phyloP scores from a whole-genome alignment of 2,113 vertebrate genomes.

The Ophiodon elongatus region DNA sequence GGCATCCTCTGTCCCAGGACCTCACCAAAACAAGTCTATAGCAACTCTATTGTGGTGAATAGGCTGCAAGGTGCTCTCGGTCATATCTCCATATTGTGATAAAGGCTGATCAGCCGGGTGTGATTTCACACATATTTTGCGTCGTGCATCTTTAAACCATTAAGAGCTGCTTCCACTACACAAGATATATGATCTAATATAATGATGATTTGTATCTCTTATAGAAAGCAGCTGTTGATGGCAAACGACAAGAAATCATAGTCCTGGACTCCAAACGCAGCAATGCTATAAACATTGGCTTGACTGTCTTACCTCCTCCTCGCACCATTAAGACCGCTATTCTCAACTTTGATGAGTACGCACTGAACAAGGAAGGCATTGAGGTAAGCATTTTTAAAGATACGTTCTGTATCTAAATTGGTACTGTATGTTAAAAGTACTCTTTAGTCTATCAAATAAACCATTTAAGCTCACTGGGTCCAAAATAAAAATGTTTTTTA shows the following conservation, averaged over 20 bases:
- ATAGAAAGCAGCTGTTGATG: slow-evolving; percentile 96
- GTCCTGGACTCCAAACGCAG: slow-evolving; percentile 97
- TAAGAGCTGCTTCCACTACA: not conserved
- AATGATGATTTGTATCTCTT: slow-evolving; percentile 43
- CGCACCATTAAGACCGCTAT: slow-evolving; percentile 98
- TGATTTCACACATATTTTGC: not conserved
- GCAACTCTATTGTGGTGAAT: not conserved
- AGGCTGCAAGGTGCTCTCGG: not conserved
- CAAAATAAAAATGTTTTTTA: slow-evolving; percentile 52
- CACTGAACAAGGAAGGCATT: slow-evolving; percentile 98
- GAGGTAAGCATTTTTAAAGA: slow-evolving; percentile 86
- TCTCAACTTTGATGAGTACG: slow-evolving; percentile 98
- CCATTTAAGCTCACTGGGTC: slow-evolving; percentile 47
- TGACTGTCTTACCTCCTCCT: slow-evolving; percentile 96
- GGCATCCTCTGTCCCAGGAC: no score
- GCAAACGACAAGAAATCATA: slow-evolving; percentile 96
- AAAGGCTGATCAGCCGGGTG: not conserved
- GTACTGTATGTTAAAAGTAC: slow-evolving; percentile 23
- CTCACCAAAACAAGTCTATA: not conserved
- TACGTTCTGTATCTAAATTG: not conserved
- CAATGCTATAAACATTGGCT: slow-evolving; percentile 97
- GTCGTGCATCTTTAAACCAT: not conserved
- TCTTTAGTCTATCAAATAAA: slow-evolving; percentile 24
- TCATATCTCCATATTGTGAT: not conserved
- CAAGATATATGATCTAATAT: not conserved